A percentile compares a stretch with the other conserved stretches of the same genome.
Conservation (phyloP, 2,888 invertebrate genomes). For the Zaprionus bogoriensis region DNA sequence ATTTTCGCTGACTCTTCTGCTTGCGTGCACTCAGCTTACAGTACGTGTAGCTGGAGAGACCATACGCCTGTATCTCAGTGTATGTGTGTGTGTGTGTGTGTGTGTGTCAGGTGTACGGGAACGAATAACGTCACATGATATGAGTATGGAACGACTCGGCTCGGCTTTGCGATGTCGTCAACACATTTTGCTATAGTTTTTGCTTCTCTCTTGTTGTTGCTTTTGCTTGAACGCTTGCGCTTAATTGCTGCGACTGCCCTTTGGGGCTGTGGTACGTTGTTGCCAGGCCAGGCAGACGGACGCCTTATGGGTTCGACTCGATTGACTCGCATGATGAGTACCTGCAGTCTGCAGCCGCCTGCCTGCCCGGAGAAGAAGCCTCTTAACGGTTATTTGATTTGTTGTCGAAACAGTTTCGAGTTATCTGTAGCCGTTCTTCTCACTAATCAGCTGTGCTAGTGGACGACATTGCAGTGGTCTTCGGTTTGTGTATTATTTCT, state of each 20-base stretch:
- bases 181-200: slow-evolving; percentile 21
- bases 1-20: slow-evolving; percentile 34
- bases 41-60: slow-evolving; percentile 11
- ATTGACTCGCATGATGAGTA: slow-evolving; percentile 8
- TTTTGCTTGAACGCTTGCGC: neutral
- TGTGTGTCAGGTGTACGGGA: slow-evolving; percentile 34
- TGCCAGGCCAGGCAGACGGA: slow-evolving; percentile 48
- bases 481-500: slow-evolving; percentile 4
- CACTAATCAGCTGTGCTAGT: slow-evolving; percentile 54
- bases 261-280: slow-evolving; percentile 8
- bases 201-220: neutral
- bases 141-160: slow-evolving; percentile 5
- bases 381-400: slow-evolving; percentile 34
- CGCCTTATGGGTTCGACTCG: slow-evolving; percentile 5
- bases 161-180: slow-evolving; percentile 27
- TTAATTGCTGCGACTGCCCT: slow-evolving; percentile 37
- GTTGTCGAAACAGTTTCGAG: slow-evolving; percentile 9
- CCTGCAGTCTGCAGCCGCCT: slow-evolving; percentile 4
- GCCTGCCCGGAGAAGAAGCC: neutral
- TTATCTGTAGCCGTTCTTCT: neutral
- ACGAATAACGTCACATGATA: slow-evolving; percentile 46
- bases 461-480: slow-evolving; percentile 19
- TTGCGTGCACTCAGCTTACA: slow-evolving; percentile 24
- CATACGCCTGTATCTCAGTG: neutral
- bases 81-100: neutral